A percentile compares a stretch with the other conserved stretches of the same genome.
Evolutionary conservation across 2,888 invertebrate species (phyloP).

Genomic region (Macropis europaea): DNA sequence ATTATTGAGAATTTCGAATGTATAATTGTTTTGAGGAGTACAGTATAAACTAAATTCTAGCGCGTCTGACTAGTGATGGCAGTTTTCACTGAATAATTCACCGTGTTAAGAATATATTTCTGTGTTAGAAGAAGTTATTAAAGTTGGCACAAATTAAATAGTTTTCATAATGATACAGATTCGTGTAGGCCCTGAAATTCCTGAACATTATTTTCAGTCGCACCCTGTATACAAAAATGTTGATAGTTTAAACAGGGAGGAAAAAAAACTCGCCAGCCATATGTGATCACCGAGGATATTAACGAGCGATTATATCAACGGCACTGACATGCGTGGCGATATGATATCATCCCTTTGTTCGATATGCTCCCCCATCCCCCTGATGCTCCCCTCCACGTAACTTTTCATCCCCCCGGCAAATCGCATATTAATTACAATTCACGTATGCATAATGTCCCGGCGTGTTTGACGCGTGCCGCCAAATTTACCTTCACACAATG

Average conservation of each 20-base stretch:
- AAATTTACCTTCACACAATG: conserved; percentile 58
- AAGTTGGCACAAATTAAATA: too few species aligned
- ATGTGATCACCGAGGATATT: conserved; percentile 38
- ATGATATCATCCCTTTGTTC: conserved; percentile 41
- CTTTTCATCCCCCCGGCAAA: conserved; percentile 28
- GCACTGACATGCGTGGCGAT: conserved; percentile 13
- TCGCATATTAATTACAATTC: conserved; percentile 57
- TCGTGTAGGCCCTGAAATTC: too few species aligned
- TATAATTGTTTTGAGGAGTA: too few species aligned
- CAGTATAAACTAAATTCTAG: too few species aligned
- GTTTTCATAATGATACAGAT: too few species aligned
- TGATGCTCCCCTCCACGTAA: neutral
- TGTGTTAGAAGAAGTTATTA: too few species aligned
- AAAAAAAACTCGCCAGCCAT: neutral
- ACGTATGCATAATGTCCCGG: conserved; percentile 47
- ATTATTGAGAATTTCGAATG: too few species aligned
- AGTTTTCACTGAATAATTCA: too few species aligned
- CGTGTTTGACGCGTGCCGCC: conserved; percentile 41
- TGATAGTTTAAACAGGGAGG: neutral
- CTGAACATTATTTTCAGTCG: neutral
- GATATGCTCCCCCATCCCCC: conserved; percentile 4
- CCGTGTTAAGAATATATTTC: too few species aligned
- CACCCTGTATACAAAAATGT: neutral
- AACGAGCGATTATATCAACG: conserved; percentile 29
- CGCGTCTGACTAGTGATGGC: too few species aligned